phyloP scores from a whole-genome alignment of 2,113 vertebrate genomes.

The Tragelaphus imberbis region DNA sequence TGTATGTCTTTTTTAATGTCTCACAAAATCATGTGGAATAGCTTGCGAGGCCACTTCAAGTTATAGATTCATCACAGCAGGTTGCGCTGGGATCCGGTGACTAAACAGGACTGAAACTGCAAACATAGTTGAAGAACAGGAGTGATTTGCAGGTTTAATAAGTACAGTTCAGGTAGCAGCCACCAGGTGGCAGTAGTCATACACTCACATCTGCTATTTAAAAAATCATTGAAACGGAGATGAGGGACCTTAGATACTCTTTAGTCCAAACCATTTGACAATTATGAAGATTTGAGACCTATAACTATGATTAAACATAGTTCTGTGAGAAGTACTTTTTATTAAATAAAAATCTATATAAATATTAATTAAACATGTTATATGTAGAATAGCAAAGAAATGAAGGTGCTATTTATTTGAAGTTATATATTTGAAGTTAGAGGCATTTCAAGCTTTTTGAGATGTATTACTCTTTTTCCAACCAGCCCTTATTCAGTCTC shows the following conservation, averaged over 20 bases:
- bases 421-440: conserved; percentile 23
- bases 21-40: background rate
- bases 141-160: background rate
- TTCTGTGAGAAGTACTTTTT: background rate
- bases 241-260: background rate
- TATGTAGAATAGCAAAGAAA: background rate
- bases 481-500: background rate
- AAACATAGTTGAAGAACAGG: background rate
- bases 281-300: background rate
- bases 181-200: background rate
- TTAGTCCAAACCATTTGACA: background rate
- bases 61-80: background rate
- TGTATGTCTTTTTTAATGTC: background rate
- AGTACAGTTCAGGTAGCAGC: background rate
- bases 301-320: background rate
- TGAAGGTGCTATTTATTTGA: background rate
- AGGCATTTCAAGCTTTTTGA: background rate
- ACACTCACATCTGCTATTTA: background rate
- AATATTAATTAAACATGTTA: background rate
- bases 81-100: background rate
- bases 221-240: background rate
- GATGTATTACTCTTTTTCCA: background rate
- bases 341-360: background rate
- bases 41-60: background rate
- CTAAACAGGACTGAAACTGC: background rate